Conservation (phyloP, 2,888 invertebrate genomes). For the Hyles lineata region DNA sequence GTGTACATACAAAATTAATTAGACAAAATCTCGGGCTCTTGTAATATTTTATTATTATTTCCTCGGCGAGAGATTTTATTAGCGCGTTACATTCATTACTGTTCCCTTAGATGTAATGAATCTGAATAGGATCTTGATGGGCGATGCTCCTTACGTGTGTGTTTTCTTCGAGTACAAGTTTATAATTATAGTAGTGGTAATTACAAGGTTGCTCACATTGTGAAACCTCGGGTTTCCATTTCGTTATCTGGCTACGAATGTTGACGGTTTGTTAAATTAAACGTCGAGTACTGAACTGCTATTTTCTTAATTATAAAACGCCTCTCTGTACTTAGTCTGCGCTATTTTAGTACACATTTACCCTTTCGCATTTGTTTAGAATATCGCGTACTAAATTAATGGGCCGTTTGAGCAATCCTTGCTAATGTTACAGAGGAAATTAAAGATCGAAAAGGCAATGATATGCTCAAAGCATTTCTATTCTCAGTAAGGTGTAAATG, state of each 20-base stretch:
- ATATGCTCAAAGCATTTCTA: neutral
- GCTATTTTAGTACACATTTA: slow-evolving; percentile 57
- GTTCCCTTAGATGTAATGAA: slow-evolving; percentile 72
- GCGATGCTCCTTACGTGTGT: slow-evolving; percentile 68
- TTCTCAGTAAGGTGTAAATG: slow-evolving; percentile 12
- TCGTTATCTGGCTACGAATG: slow-evolving; percentile 68
- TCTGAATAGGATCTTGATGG: slow-evolving; percentile 81
- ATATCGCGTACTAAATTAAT: slow-evolving; percentile 18
- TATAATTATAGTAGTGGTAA: slow-evolving; percentile 81
- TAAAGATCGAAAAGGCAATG: neutral
- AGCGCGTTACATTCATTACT: slow-evolving; percentile 80
- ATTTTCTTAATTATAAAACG: slow-evolving; percentile 71
- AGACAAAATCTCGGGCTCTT: slow-evolving; percentile 80
- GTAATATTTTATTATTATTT: slow-evolving; percentile 85
- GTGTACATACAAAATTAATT: slow-evolving; percentile 84
- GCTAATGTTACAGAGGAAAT: neutral
- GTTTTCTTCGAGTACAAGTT: slow-evolving; percentile 68
- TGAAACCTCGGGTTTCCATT: slow-evolving; percentile 69
- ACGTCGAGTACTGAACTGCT: slow-evolving; percentile 68
- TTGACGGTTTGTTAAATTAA: slow-evolving; percentile 82
- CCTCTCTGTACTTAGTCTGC: slow-evolving; percentile 59
- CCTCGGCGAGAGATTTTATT: slow-evolving; percentile 77
- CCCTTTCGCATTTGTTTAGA: slow-evolving; percentile 30
- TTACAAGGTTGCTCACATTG: slow-evolving; percentile 76
- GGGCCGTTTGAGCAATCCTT: neutral